phyloP scores from a whole-genome alignment of 2,797 vertebrate genomes.

The Chaunax sp. region DNA sequence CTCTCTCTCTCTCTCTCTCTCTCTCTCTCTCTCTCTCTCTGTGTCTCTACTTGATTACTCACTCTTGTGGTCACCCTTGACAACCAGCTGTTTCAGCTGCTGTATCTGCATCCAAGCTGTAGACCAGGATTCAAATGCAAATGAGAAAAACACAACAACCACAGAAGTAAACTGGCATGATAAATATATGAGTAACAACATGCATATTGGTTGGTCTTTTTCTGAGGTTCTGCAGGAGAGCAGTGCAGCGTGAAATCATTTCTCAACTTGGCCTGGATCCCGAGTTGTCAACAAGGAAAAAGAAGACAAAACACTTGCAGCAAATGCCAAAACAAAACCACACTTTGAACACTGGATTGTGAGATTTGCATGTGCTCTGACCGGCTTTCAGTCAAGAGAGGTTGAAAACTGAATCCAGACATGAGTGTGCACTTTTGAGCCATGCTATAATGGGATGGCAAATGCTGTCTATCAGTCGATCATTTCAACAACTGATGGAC shows the following conservation, averaged over 20 bases:
- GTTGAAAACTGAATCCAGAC: background rate
- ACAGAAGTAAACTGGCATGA: slow-evolving; percentile 48
- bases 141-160: slow-evolving; percentile 12
- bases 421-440: background rate
- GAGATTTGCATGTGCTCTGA: slow-evolving; percentile 4
- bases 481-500: background rate
- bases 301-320: slow-evolving; percentile 40
- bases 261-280: slow-evolving; percentile 65
- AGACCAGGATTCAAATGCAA: slow-evolving; percentile 16
- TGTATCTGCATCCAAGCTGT: slow-evolving; percentile 5
- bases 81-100: too few relatives aligned
- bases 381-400: background rate
- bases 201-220: slow-evolving; percentile 69
- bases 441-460: background rate
- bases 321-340: slow-evolving; percentile 37
- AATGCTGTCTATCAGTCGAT: background rate
- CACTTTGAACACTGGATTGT: slow-evolving; percentile 12
- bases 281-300: slow-evolving; percentile 51
- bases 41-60: too few relatives aligned
- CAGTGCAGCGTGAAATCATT: slow-evolving; percentile 55
- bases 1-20: too few relatives aligned
- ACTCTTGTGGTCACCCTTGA: too few relatives aligned
- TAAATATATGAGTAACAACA: slow-evolving; percentile 68
- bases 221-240: slow-evolving; percentile 55
- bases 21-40: too few relatives aligned